These are phyloP conservation scores for Papilio xuthus DNA, from an alignment of 1,140 invertebrate genomes.

Conservation along the genomic window DNA sequence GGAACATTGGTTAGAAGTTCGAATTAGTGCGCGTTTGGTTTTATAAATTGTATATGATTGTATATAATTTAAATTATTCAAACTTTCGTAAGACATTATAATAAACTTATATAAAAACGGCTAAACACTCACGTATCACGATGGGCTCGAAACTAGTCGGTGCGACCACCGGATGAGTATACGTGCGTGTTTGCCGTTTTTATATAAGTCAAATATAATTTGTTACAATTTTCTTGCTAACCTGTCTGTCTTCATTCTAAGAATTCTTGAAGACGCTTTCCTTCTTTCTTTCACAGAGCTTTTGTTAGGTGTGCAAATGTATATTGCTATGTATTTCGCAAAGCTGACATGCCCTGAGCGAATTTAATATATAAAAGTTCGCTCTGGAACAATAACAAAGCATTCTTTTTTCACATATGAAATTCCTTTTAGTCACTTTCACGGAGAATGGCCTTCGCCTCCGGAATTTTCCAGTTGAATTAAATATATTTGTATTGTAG, in stretches of 20 bases:
- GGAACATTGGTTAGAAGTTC: background rate
- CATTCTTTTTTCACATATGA: slow-evolving; percentile 17
- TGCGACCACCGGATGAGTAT: too few relatives aligned
- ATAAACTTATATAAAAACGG: too few relatives aligned
- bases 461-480: slow-evolving; percentile 26
- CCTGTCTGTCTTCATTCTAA: background rate
- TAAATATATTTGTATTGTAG: slow-evolving; percentile 13
- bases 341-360: background rate
- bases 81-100: too few relatives aligned
- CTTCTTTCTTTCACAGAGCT: background rate
- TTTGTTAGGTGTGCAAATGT: background rate
- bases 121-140: too few relatives aligned
- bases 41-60: too few relatives aligned
- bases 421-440: slow-evolving; percentile 24
- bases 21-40: background rate
- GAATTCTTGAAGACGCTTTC: background rate
- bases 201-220: too few relatives aligned
- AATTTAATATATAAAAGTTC: slow-evolving; percentile 15
- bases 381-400: slow-evolving; percentile 7
- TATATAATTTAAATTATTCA: too few relatives aligned
- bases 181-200: too few relatives aligned
- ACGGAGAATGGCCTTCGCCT: background rate
- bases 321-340: background rate
- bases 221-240: background rate
- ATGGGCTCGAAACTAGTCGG: too few relatives aligned